Conservation (phyloP, 2,888 invertebrate genomes). For the Drosophila meridionalis region DNA sequence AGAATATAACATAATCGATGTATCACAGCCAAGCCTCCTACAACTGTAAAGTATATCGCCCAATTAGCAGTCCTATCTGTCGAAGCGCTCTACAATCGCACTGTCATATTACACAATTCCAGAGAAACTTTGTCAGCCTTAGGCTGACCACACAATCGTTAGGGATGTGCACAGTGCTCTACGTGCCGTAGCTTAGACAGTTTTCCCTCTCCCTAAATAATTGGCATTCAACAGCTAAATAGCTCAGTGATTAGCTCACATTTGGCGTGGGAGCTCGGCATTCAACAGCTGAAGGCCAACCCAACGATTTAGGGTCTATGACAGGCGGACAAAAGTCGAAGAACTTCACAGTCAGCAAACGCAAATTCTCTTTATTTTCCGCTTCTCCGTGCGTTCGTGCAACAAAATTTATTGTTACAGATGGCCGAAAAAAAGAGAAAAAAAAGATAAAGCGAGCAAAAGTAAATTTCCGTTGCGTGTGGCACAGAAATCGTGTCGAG, state of each 20-base stretch:
- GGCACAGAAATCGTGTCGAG: conserved; percentile 39
- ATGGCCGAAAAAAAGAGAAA: conserved; percentile 31
- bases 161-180: neutral
- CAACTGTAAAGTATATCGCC: neutral
- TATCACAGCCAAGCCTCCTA: too few relatives aligned
- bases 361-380: conserved; percentile 10
- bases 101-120: neutral
- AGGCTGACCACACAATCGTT: neutral
- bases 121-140: neutral
- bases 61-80: neutral
- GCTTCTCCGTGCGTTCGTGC: conserved; percentile 17
- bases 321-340: conserved; percentile 8
- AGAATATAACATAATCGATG: too few relatives aligned
- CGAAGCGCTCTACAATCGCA: neutral
- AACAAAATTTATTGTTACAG: conserved; percentile 58
- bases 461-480: conserved; percentile 50
- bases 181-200: neutral
- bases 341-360: conserved; percentile 23
- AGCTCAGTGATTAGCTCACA: conserved; percentile 8
- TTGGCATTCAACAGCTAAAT: conserved; percentile 12
- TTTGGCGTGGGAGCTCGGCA: neutral
- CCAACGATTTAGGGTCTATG: neutral
- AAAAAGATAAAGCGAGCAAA: conserved; percentile 23
- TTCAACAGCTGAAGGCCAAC: conserved; percentile 11
- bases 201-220: neutral